Conservation (phyloP, 35 echinoderm and acorn worm species). For the Amphiura filiformis region DNA sequence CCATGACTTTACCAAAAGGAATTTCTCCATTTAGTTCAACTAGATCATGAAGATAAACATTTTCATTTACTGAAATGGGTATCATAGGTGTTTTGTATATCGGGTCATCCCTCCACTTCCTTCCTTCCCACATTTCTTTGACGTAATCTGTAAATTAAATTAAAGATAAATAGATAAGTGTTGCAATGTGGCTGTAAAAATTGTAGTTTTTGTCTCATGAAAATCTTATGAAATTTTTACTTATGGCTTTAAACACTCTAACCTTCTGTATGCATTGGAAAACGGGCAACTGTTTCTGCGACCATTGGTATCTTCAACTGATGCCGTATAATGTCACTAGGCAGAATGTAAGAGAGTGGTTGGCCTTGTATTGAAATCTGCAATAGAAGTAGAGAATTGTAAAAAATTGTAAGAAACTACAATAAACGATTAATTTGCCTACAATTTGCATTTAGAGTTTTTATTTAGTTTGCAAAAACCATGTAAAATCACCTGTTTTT, state of each 20-base stretch:
- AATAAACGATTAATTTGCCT: not conserved
- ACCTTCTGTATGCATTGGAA: not conserved
- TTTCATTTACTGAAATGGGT: not conserved
- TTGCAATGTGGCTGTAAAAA: not conserved
- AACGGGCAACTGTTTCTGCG: not conserved
- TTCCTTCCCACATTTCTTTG: not conserved
- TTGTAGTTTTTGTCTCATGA: not conserved
- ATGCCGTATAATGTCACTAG: not conserved
- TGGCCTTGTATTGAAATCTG: not conserved
- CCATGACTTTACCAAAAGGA: no score
- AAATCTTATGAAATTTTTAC: no score
- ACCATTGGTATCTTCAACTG: not conserved
- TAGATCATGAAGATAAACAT: not conserved
- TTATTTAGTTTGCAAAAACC: not conserved
- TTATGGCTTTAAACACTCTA: not conserved
- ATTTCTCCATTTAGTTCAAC: not conserved
- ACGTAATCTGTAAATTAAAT: not conserved
- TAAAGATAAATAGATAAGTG: not conserved
- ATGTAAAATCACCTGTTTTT: not conserved
- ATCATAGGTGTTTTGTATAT: no score
- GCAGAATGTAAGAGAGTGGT: not conserved
- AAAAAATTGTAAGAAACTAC: no score
- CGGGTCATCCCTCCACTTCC: no score
- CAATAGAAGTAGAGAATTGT: no score
- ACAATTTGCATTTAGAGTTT: not conserved